Evolutionary conservation across 2,888 invertebrate species (phyloP).

Genomic region (Ernsta delagoae): DNA sequence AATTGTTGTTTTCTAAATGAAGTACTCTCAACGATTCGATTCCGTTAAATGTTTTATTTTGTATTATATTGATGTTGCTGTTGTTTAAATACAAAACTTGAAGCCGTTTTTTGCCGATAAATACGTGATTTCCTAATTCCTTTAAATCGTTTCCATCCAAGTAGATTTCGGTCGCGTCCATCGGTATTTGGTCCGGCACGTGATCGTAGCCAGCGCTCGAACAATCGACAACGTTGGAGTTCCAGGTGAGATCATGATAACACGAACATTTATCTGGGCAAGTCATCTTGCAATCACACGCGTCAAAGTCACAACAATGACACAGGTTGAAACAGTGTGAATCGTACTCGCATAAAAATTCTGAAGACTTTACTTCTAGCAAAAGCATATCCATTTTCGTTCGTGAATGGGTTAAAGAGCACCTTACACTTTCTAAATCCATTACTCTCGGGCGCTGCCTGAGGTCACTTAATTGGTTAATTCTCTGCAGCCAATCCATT

Average conservation of each 20-base stretch:
- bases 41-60: conserved; percentile 93
- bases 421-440: conserved; percentile 91
- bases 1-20: conserved; percentile 90
- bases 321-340: conserved; percentile 94
- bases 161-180: conserved; percentile 95
- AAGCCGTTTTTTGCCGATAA: conserved; percentile 93
- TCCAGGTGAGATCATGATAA: conserved; percentile 94
- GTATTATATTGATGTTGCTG: conserved; percentile 90
- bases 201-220: conserved; percentile 89
- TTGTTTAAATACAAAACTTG: conserved; percentile 91
- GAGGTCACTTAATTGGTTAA: conserved; percentile 90
- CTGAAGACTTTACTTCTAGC: conserved; percentile 88
- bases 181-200: conserved; percentile 92
- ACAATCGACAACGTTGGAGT: conserved; percentile 93
- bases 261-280: conserved; percentile 94
- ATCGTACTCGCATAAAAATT: conserved; percentile 93
- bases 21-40: conserved; percentile 89
- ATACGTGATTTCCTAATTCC: conserved; percentile 92
- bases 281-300: conserved; percentile 96
- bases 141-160: conserved; percentile 92
- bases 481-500: conserved; percentile 94
- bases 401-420: conserved; percentile 89
- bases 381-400: conserved; percentile 86
- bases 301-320: conserved; percentile 95
- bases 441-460: conserved; percentile 91